A percentile compares a stretch with the other conserved stretches of the same genome.
These are phyloP conservation scores for Petromus typicus DNA, from an alignment of 2,113 vertebrate species.

Conservation along the genomic window DNA sequence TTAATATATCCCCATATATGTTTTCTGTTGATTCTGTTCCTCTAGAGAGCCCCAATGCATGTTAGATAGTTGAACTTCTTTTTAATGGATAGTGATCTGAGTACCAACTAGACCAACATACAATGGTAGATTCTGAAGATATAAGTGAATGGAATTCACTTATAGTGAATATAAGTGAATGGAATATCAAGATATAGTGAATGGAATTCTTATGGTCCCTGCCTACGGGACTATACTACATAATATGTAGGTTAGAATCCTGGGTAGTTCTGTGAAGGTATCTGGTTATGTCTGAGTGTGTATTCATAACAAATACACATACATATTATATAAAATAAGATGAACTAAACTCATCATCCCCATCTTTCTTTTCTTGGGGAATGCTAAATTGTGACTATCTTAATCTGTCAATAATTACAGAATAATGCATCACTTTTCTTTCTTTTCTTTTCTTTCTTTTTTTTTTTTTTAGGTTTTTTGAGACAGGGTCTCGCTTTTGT, in stretches of 20 bases:
- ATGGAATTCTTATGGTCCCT: neutral
- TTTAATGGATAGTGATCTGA: neutral
- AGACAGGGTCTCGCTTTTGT: no score
- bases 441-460: no score
- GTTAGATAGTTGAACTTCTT: neutral
- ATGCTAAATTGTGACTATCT: neutral
- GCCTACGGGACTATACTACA: neutral
- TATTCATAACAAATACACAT: neutral
- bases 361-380: neutral
- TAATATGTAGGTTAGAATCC: neutral
- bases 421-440: neutral
- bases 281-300: neutral
- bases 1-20: neutral
- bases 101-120: neutral
- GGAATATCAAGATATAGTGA: neutral
- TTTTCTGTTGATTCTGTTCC: neutral
- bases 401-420: neutral
- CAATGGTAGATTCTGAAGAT: neutral
- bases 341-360: neutral
- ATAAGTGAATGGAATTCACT: neutral
- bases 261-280: neutral
- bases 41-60: neutral
- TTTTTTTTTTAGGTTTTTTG: no score
- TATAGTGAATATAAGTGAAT: neutral
- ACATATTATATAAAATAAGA: neutral